phyloP scores from a whole-genome alignment of 2,797 vertebrate genomes.

The Myotis myotis region DNA sequence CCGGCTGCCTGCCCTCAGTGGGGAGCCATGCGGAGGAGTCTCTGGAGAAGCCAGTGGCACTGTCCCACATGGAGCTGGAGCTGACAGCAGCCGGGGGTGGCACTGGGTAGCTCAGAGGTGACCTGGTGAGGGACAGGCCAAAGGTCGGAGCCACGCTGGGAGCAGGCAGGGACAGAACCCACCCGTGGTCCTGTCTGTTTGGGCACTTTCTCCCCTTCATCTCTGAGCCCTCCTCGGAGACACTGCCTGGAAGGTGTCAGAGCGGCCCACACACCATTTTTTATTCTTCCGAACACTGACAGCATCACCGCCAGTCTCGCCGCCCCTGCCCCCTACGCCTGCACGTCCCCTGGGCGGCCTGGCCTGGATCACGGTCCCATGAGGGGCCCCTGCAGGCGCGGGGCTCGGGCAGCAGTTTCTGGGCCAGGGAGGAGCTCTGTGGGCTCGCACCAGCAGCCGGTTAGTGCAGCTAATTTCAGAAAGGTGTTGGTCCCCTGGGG shows the following conservation, averaged over 20 bases:
- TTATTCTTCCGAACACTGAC: not conserved
- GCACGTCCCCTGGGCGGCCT: constrained; percentile 50
- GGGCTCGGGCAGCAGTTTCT: constrained; percentile 33
- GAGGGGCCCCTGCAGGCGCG: not conserved
- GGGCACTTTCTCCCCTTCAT: not conserved
- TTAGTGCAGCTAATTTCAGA: constrained; percentile 58
- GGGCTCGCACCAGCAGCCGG: not conserved
- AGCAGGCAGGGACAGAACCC: not conserved
- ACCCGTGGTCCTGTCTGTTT: not conserved
- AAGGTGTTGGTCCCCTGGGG: not conserved
- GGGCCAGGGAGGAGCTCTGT: not conserved
- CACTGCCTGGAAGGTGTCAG: not conserved
- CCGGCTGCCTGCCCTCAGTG: not conserved
- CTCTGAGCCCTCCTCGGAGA: not conserved
- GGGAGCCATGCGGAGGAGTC: not conserved
- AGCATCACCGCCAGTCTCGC: not conserved
- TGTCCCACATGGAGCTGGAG: not conserved
- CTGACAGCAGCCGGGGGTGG: not conserved
- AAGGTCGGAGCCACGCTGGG: not conserved
- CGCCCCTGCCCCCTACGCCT: not conserved
- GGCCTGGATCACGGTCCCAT: not conserved
- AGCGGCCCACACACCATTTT: not conserved
- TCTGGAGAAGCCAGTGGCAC: not conserved
- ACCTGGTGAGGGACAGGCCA: not conserved
- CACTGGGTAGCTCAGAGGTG: not conserved